phyloP scores from a whole-genome alignment of 2,888 invertebrate genomes.

The Cephalotes varians region DNA sequence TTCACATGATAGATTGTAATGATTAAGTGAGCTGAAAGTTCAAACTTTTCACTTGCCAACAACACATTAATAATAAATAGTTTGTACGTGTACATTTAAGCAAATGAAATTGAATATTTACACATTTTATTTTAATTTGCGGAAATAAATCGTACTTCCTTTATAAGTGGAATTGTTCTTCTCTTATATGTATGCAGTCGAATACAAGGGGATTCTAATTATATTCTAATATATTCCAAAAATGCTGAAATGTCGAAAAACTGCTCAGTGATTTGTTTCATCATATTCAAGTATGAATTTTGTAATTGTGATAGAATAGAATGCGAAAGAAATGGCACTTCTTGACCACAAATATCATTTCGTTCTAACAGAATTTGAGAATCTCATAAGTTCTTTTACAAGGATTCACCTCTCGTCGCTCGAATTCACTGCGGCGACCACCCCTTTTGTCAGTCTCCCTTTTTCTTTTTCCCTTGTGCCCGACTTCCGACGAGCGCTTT shows the following conservation, averaged over 20 bases:
- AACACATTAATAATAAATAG: background rate
- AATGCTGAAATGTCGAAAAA: slow-evolving; percentile 3
- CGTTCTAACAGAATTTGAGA: slow-evolving; percentile 81
- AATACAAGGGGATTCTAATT: background rate
- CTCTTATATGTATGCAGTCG: background rate
- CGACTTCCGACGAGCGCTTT: slow-evolving; percentile 68
- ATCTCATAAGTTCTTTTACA: slow-evolving; percentile 82
- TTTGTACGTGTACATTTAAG: background rate
- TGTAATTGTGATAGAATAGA: background rate
- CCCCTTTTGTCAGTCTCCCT: slow-evolving; percentile 69
- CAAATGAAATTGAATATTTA: background rate
- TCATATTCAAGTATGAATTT: slow-evolving; percentile 14
- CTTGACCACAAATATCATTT: slow-evolving; percentile 80
- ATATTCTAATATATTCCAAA: no score
- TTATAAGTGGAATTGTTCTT: no score
- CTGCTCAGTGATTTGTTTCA: background rate
- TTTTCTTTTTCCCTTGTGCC: slow-evolving; percentile 23
- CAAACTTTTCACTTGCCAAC: background rate
- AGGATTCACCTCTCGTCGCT: slow-evolving; percentile 78
- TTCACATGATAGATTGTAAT: background rate
- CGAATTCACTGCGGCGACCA: slow-evolving; percentile 59
- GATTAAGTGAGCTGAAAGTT: background rate
- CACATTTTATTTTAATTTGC: background rate
- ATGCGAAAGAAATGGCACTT: slow-evolving; percentile 52
- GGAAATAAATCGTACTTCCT: background rate